Percentiles rank a stretch among this genome's conserved stretches.
Evolutionary conservation across 2,113 vertebrate species (phyloP).

Genomic region (Vidua macroura): DNA sequence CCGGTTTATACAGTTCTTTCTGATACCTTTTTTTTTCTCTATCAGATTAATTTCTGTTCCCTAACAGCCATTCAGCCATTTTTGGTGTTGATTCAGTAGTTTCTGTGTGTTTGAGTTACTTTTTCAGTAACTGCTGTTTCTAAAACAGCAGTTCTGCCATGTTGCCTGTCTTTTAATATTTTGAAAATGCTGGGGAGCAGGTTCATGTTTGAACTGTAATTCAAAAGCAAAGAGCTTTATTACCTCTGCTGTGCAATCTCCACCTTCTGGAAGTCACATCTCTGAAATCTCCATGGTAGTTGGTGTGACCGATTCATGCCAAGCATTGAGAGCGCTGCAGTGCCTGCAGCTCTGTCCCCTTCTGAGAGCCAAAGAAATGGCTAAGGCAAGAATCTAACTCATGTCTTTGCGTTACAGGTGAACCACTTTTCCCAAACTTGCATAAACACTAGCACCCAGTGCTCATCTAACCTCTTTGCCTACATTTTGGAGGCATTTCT

Average conservation of each 20-base stretch:
- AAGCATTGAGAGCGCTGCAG: rapidly evolving
- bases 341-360: neutral
- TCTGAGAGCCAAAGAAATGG: neutral
- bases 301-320: rapidly evolving
- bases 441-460: neutral
- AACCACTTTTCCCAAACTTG: neutral
- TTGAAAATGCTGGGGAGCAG: neutral
- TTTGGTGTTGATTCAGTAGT: neutral
- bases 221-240: neutral
- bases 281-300: neutral
- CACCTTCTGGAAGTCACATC: neutral
- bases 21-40: neutral
- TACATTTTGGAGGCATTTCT: neutral
- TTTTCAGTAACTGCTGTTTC: neutral
- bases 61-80: neutral
- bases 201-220: neutral
- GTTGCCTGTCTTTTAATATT: neutral
- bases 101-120: neutral
- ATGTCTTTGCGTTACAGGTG: too few relatives aligned
- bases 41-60: neutral
- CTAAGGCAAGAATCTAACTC: neutral
- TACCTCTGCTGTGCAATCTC: neutral
- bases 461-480: neutral
- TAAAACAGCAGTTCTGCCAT: neutral
- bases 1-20: neutral